Evolutionary conservation across 2,797 vertebrate species (phyloP).

Genomic region (Kryptolebias ocellatus): DNA sequence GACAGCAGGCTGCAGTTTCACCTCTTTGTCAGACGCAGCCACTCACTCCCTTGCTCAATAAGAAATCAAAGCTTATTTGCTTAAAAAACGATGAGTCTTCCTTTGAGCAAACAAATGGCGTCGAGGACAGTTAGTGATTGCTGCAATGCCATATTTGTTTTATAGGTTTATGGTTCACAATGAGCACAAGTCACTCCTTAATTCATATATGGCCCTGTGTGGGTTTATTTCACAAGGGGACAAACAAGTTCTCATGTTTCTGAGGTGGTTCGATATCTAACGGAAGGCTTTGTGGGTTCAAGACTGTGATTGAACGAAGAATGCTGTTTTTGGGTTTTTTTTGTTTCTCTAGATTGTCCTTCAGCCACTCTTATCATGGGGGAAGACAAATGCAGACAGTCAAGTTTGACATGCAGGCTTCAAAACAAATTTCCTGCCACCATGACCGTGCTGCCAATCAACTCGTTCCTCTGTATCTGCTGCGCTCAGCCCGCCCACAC

Average conservation of each 20-base stretch:
- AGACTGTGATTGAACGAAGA: slow-evolving; percentile 39
- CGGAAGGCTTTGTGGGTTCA: slow-evolving; percentile 29
- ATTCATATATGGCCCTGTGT: slow-evolving; percentile 15
- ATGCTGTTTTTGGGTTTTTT: slow-evolving; percentile 35
- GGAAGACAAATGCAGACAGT: slow-evolving; percentile 60
- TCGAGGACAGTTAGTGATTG: slow-evolving; percentile 29
- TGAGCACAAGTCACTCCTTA: slow-evolving; percentile 37
- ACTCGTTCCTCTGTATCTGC: slow-evolving; percentile 41
- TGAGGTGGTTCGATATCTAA: slow-evolving; percentile 21
- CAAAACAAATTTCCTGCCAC: slow-evolving; percentile 46
- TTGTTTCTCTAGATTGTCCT: slow-evolving; percentile 41
- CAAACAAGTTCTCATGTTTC: slow-evolving; percentile 18
- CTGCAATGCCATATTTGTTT: slow-evolving; percentile 52
- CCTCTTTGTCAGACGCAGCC: slow-evolving; percentile 1
- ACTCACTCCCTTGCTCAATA: slow-evolving; percentile 49
- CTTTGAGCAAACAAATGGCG: slow-evolving; percentile 57
- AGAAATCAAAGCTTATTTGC: slow-evolving; percentile 46
- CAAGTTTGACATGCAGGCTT: slow-evolving; percentile 44
- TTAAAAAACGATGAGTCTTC: slow-evolving; percentile 50
- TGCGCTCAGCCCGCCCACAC: slow-evolving; percentile 50
- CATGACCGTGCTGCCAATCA: slow-evolving; percentile 29
- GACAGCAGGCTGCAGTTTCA: slow-evolving; percentile 7
- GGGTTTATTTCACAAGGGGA: slow-evolving; percentile 23
- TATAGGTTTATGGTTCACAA: slow-evolving; percentile 46
- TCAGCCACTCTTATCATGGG: slow-evolving; percentile 34